Percentiles rank a stretch among this genome's conserved stretches.
Evolutionary conservation across 2,113 vertebrate genomes (phyloP).

Genomic region (Empidonax alnorum): DNA sequence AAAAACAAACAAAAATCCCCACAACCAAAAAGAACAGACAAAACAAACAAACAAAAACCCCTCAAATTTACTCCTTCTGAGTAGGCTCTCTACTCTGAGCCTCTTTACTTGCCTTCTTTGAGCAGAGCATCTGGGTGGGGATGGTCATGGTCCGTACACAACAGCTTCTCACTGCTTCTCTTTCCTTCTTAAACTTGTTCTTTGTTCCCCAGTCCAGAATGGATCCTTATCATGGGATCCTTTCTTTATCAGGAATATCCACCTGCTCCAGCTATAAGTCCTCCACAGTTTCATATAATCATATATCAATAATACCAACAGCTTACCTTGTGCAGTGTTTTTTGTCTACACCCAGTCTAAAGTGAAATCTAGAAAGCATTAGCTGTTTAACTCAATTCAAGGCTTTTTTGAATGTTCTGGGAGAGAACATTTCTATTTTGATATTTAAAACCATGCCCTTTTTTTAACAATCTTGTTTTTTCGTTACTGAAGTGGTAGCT

Average conservation of each 20-base stretch:
- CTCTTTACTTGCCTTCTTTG: accelerated
- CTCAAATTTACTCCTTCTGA: neutral
- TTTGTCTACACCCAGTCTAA: neutral
- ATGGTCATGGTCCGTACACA: accelerated
- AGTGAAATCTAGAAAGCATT: accelerated
- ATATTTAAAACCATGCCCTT: accelerated
- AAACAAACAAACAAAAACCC: neutral
- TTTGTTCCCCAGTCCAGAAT: neutral
- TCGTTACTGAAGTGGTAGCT: neutral
- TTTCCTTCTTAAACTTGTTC: neutral
- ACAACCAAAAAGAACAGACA: no score
- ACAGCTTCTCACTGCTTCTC: neutral
- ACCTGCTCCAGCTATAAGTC: accelerated
- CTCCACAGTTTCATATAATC: neutral
- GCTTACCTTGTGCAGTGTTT: neutral
- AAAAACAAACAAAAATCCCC: no score
- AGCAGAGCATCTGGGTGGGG: accelerated
- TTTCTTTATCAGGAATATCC: neutral
- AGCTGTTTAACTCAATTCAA: neutral
- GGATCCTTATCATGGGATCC: accelerated
- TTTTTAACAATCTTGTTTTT: neutral
- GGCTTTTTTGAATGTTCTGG: neutral
- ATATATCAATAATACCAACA: neutral
- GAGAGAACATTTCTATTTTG: neutral
- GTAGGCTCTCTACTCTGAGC: no score